Conservation (phyloP, 1,140 invertebrate species). For the Dendrolimus kikuchii region DNA sequence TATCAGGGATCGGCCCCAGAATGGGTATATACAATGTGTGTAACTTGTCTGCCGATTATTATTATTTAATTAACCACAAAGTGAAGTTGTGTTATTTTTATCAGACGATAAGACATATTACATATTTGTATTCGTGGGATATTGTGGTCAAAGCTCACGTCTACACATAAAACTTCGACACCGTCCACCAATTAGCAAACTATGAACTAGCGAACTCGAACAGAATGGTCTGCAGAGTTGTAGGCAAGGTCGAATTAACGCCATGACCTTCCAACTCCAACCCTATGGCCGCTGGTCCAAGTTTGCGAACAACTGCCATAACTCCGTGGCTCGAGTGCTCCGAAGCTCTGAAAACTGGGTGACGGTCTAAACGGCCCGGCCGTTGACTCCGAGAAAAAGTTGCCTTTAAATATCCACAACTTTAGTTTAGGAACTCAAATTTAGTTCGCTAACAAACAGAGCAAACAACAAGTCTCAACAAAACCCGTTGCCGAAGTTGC, state of each 20-base stretch:
- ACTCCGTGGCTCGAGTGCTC: conserved; percentile 56
- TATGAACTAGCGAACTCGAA: conserved; percentile 32
- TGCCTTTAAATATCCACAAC: conserved; percentile 71
- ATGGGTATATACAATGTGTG: no score
- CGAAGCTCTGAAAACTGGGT: conserved; percentile 50
- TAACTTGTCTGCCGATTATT: no score
- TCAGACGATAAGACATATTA: no score
- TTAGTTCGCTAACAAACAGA: conserved; percentile 68
- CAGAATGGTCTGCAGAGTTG: conserved; percentile 37
- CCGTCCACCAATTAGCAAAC: conserved; percentile 32
- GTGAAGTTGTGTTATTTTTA: no score
- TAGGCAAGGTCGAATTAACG: conserved; percentile 67
- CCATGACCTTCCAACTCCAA: conserved; percentile 64
- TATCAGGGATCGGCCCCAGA: no score
- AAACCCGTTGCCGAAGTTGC: conserved; percentile 60
- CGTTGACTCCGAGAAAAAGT: conserved; percentile 72
- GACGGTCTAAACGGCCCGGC: conserved; percentile 57
- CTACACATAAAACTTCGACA: no score
- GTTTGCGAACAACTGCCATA: conserved; percentile 70
- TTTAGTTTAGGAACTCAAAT: conserved; percentile 72
- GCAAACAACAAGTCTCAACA: conserved; percentile 68
- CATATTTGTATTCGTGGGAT: no score
- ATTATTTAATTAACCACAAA: no score
- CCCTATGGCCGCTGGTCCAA: conserved; percentile 56
- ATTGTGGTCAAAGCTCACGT: no score